phyloP scores from a whole-genome alignment of 2,888 invertebrate species.

The Hyalella azteca region DNA sequence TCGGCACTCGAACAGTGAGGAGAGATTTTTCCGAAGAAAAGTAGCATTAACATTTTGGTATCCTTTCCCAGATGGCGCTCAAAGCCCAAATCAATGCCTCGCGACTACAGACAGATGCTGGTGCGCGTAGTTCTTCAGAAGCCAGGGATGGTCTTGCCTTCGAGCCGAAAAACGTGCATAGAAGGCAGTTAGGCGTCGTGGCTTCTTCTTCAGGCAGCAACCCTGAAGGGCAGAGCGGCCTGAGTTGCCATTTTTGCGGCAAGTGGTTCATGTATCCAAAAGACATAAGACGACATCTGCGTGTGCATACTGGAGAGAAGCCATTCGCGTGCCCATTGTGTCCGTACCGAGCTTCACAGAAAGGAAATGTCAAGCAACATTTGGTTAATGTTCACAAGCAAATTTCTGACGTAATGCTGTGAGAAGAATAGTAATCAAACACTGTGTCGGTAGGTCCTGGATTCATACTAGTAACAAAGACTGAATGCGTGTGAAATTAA shows the following conservation, averaged over 20 bases:
- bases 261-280: constrained; percentile 54
- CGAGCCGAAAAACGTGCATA: not conserved
- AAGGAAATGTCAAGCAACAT: constrained; percentile 56
- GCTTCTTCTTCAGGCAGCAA: not conserved
- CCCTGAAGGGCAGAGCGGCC: not conserved
- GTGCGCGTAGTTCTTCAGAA: not conserved
- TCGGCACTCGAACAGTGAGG: too few relatives aligned
- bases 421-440: too few relatives aligned
- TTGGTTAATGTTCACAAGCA: constrained; percentile 35
- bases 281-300: constrained; percentile 52
- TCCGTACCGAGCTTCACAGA: constrained; percentile 52
- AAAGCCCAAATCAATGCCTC: constrained; percentile 15
- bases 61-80: constrained; percentile 30
- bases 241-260: constrained; percentile 50
- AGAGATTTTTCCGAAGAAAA: too few relatives aligned
- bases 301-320: constrained; percentile 57
- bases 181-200: not conserved
- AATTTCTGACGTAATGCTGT: not conserved
- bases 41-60: constrained; percentile 16
- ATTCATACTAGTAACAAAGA: too few relatives aligned
- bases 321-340: constrained; percentile 53
- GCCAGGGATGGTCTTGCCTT: not conserved
- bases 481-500: too few relatives aligned
- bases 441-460: too few relatives aligned
- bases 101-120: constrained; percentile 3